phyloP scores from a whole-genome alignment of 2,888 invertebrate species.

The Yponomeuta cagnagella region DNA sequence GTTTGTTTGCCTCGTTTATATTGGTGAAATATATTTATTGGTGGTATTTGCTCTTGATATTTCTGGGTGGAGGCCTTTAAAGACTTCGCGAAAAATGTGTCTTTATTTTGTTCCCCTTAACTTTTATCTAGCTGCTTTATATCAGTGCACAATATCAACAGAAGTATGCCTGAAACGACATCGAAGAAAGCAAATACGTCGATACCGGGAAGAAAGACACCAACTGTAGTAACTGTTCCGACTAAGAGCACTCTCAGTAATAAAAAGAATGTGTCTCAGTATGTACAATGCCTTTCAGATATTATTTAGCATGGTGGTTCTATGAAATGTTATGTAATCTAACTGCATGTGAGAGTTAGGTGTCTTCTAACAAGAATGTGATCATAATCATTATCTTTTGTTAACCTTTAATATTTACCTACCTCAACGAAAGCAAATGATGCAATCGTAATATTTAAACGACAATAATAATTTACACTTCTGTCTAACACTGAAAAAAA shows the following conservation, averaged over 20 bases:
- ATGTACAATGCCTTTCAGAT: conserved; percentile 5
- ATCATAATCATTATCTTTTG: neutral
- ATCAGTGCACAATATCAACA: conserved; percentile 48
- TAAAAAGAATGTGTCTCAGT: conserved; percentile 15
- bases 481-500: no score
- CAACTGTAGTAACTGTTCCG: conserved; percentile 26
- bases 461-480: no score
- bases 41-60: conserved; percentile 23
- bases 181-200: conserved; percentile 42
- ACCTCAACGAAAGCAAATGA: no score
- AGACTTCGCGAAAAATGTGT: neutral
- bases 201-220: conserved; percentile 34
- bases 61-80: conserved; percentile 6
- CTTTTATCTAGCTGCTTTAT: conserved; percentile 24
- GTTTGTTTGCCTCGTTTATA: no score
- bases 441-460: no score
- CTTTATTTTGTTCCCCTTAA: conserved; percentile 15
- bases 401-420: neutral
- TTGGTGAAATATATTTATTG: conserved; percentile 1
- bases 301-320: neutral
- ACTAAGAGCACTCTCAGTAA: conserved; percentile 17
- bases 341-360: neutral
- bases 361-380: neutral
- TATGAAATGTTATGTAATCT: neutral
- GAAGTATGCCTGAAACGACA: conserved; percentile 49